phyloP scores from a whole-genome alignment of 2,797 vertebrate genomes.

The Parauchenoglanis ngamensis region DNA sequence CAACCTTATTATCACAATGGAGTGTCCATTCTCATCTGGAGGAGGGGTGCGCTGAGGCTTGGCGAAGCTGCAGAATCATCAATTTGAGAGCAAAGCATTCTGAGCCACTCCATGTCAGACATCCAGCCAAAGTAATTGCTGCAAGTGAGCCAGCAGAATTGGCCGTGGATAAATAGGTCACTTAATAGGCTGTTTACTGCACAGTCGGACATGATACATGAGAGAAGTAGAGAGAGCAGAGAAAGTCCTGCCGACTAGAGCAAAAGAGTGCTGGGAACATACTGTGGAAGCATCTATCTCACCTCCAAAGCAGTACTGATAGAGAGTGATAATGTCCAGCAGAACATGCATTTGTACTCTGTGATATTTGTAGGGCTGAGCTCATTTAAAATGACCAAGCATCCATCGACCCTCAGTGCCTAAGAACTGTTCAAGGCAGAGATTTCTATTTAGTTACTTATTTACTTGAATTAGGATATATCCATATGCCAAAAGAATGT shows the following conservation, averaged over 20 bases:
- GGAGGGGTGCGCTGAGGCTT: constrained; percentile 31
- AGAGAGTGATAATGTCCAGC: constrained; percentile 1
- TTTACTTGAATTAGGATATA: not conserved
- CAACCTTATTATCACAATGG: constrained; percentile 50
- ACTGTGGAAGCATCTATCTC: constrained; percentile 16
- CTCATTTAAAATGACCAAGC: constrained; percentile 10
- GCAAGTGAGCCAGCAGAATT: constrained; percentile 73
- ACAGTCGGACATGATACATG: constrained; percentile 71
- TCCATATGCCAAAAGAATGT: not conserved
- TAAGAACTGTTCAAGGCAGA: not conserved
- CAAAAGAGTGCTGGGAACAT: constrained; percentile 9
- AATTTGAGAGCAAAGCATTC: constrained; percentile 65
- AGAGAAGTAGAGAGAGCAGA: constrained; percentile 65
- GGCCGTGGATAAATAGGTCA: constrained; percentile 81
- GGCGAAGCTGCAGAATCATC: constrained; percentile 58
- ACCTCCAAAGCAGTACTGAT: not conserved
- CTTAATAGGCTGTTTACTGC: constrained; percentile 80
- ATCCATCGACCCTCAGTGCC: not conserved
- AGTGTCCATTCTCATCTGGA: constrained; percentile 45
- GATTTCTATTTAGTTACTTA: not conserved
- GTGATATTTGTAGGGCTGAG: not conserved
- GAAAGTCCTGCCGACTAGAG: constrained; percentile 15
- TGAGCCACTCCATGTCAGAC: constrained; percentile 67
- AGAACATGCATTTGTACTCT: constrained; percentile 1
- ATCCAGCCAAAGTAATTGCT: constrained; percentile 75